Base-by-base conservation (phyloP, 2,888 invertebrate genomes). In the Acrobasis repandana region DNA sequence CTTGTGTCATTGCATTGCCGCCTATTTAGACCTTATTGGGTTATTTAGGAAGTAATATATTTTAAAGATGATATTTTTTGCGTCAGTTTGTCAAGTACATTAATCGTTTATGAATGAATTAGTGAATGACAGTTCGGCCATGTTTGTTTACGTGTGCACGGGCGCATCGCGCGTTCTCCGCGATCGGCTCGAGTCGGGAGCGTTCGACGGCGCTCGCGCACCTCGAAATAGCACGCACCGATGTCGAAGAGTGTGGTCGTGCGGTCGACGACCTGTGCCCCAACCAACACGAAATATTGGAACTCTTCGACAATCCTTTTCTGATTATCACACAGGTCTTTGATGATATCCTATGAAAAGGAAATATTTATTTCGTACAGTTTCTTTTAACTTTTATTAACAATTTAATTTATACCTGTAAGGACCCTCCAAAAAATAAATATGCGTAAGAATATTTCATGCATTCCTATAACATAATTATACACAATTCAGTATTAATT, bases 51-150 rank as follows among this genome's bases (percentile, higher is more conserved):
- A 43, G 43, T n/a, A 36, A 14, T 43, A 11, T 43, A 1, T 14
- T 28, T 5, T 5, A 28, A 28, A 28, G 74, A 77, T 84, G 85
- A 81, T 83, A 75, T 82, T 79, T 80, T 78, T 74, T 18, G 75
- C 76, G 73, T 77, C 78, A 77, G 81, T 85, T 88, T 83, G 85
- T 86, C 85, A 86, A 86, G 82, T 83, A 85, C 83, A 86, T 83
- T 85, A 82, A 85, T 87, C 76, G 77, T 80, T 85, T 85, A 88
- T 90, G 91, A 92, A 91, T 91, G 92, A 90, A 88, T 89, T 88
- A 87, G 76, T 90, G 90, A 91, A 91, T 92, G 92, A 91, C 90
- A 90, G 86, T 83, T 86, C 87, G 75, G 86, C 87, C 90, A 90
- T 90, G 84, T 90, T 90, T 91, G 90, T 90, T 89, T 91, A 90